Base-by-base conservation (phyloP, 2,797 vertebrate species). In the Enteromius argenteus region DNA sequence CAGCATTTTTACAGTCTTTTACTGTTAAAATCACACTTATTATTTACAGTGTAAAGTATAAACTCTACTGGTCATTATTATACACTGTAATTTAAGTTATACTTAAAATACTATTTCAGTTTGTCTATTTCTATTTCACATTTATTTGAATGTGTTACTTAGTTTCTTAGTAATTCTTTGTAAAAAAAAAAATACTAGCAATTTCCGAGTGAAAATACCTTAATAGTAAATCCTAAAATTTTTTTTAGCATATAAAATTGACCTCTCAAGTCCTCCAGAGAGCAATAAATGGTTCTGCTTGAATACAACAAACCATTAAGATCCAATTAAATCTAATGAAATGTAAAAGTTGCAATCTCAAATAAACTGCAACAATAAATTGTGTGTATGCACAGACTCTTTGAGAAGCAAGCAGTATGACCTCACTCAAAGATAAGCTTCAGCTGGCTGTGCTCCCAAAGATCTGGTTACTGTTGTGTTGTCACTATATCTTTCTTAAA, bases 371-470 rank as follows among this genome's bases (percentile, higher is more conserved):
- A 23, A 49, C 42, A 49, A 73, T 72, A 73, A 64, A 62, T 8
- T 32, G 3, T 72, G 30, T 21, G 51, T 17, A 15, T 71, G 30
- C 49, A 64, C 27, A 37, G 42, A 73, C 4, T n/a, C 56, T 81
- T 35, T 64, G 42, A 73, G 30, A 3, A 64, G 19, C 19, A 73
- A 30, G 32, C 62, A 66, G 62, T 32, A 81, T 73, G 56, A 81
- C 69, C 27, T 81, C 69, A 81, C 71, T 66, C n/a, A 82, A 21
- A 64, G 69, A 74, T 74, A 66, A 53, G 42, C 32, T 66, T 66
- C 62, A 35, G 19, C 62, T 23, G 62, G 39, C 51, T 42, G 8
- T 39, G 32, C 49, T 42, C 35, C 35, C 35, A 39, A 56, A 67
- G 30, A 42, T 71, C 27, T 71, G 37, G 53, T 37, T 69, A 78